Conservation (phyloP, 2,888 invertebrate genomes). For the Ochropleura plecta region DNA sequence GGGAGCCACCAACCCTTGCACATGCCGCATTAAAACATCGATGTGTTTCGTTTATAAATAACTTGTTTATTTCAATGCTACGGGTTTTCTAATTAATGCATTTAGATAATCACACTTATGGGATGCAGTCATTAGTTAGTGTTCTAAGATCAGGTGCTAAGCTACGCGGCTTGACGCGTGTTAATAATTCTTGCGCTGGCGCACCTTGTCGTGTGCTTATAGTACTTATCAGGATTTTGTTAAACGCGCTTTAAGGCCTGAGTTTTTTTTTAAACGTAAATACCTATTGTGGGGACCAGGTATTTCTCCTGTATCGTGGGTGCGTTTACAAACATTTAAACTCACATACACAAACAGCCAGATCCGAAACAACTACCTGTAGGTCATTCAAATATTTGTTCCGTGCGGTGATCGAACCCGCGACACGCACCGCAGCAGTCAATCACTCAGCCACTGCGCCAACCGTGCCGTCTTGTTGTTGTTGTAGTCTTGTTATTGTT, state of each 20-base stretch:
- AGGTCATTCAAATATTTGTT: too few relatives aligned
- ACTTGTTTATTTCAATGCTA: constrained; percentile 44
- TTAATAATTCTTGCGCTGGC: background rate
- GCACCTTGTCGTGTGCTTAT: constrained; percentile 32
- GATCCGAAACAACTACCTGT: too few relatives aligned
- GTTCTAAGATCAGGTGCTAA: constrained; percentile 52
- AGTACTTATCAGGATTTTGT: background rate
- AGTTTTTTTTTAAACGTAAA: background rate
- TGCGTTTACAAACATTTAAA: too few relatives aligned
- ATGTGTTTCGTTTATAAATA: constrained; percentile 56
- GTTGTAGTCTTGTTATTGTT: too few relatives aligned
- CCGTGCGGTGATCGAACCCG: too few relatives aligned
- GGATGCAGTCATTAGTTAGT: constrained; percentile 46
- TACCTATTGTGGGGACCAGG: too few relatives aligned
- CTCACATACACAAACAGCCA: too few relatives aligned
- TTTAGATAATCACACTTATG: constrained; percentile 57
- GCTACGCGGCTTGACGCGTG: background rate
- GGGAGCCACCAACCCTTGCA: constrained; percentile 66
- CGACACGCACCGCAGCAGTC: too few relatives aligned
- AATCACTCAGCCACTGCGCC: too few relatives aligned
- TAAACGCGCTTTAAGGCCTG: background rate
- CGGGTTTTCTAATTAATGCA: constrained; percentile 54
- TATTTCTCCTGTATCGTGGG: too few relatives aligned
- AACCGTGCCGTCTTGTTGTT: too few relatives aligned
- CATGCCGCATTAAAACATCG: constrained; percentile 63